Evolutionary conservation across 1,140 invertebrate species (phyloP).

Genomic region (Papilio polyxenes): DNA sequence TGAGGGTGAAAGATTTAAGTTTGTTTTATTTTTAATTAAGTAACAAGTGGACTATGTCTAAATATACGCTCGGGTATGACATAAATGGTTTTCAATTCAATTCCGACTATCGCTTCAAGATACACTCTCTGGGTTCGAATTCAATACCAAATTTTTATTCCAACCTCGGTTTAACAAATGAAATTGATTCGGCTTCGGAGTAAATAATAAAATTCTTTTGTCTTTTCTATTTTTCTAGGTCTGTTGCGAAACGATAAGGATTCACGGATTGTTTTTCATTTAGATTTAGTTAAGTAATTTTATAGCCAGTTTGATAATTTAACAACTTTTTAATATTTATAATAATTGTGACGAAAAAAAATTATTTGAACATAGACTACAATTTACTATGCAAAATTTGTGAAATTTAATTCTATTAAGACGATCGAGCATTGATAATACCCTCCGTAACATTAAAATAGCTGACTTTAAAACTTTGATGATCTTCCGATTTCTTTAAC

Average conservation of each 20-base stretch:
- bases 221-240: neutral
- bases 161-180: constrained; percentile 9
- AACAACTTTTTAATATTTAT: too few species aligned
- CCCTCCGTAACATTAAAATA: neutral
- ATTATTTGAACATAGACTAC: too few species aligned
- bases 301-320: neutral
- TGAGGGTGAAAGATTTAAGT: too few species aligned
- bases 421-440: neutral
- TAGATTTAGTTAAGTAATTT: neutral
- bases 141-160: constrained; percentile 18
- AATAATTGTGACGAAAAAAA: neutral
- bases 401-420: neutral
- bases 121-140: neutral
- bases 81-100: constrained; percentile 12
- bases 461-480: neutral
- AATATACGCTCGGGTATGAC: neutral
- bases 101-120: constrained; percentile 1
- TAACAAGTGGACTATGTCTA: neutral
- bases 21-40: too few species aligned
- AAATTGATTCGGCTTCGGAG: constrained; percentile 2
- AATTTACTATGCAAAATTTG: too few species aligned
- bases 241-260: neutral
- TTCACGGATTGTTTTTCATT: constrained; percentile 1
- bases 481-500: neutral
- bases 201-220: constrained; percentile 20